Base-by-base conservation (phyloP, 1,140 invertebrate species). In the Mercenaria mercenaria region DNA sequence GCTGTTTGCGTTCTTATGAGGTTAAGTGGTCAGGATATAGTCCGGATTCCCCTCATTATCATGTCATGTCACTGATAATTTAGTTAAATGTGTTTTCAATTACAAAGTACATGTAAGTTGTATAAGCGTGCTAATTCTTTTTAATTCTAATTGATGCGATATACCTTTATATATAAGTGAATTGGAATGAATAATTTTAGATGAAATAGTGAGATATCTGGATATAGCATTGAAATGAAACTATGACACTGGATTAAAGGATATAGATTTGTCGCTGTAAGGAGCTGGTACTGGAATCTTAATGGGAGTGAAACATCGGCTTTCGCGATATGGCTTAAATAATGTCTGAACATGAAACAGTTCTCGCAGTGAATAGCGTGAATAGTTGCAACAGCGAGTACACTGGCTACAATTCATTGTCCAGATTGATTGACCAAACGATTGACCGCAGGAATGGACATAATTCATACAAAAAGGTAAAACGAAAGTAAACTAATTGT, bases 331-430 rank as follows among this genome's bases (percentile, higher is more conserved):
- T 79, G 76, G 43, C 43, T 23, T 79, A 56, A 41, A 79, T 52
- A 56, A 79, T 79, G 76, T 79, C 76, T 79, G 13, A 20, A 37
- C 76, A 79, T 6, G 76, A 56, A 50, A 56, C 76, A 34, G 47
- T 52, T 26, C 34, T 79, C 29, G 56, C 26, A 26, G 41, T 26
- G 4, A 47, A 43, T 8, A 76, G 10, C 18, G 72, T 41, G 6
- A 26, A 13, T 13, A 50, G 11, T n/a, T n/a, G 20, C 1, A 43
- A 43, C n/a, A 41, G 39, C 10, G 41, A 72, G 37, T 72, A 20
- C 18, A 26, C 29, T 39, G 43, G 15, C 29, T 26, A 1, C 23
- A 52, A 79, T 37, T 32, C 76, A 20, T 79, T 79, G 29, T 10
- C 76, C 20, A 56, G 26, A 56, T 34, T 79, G 43, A 34, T 79